Base-by-base conservation (phyloP, 2,113 vertebrate genomes). In the Xiphias gladius region DNA sequence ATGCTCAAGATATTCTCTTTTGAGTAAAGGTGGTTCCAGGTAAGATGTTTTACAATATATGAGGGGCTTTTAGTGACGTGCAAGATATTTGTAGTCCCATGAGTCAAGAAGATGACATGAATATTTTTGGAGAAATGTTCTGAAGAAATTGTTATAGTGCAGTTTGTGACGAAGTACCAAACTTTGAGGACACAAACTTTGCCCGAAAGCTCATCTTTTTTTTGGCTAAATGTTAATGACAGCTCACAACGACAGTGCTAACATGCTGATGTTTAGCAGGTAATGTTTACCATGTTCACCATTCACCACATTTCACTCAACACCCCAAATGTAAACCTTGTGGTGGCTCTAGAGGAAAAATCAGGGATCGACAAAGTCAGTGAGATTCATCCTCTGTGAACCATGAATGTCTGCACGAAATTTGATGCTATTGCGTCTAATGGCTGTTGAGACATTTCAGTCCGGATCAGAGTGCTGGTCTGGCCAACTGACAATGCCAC, bases 1-100 rank as follows among this genome's bases (percentile, higher is more conserved):
- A 83, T 54, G 71, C 63, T 66, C 24, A 6, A 46, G 59, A 80
- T 82, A 30, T 81, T 79, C 79, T 70, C 32, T 48, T 61, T 22
- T 55, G 55, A 24, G 71, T 83, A 85, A 90, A 84, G 75, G 70
- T 73, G 71, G 57, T 61, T 79, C 11, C 54, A 73, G 62, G 77
- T 83, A 32, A 26, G 73, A 76, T 69, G 61, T 52, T 68, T 32
- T 26, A 24, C 35, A 7, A 69, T 48, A 80, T 76, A 77, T 5
- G 5, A 78, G 39, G 9, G 1, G 37, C 26, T 65, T 59, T 66
- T 16, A 67, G 66, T 39, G 55, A 39, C 70, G 28, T n/a, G 48
- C 6, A 73, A 73, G 46, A 69, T 52, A 39, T 28, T 64, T 80
- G 39, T 20, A 24, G 52, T 61, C 83, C 57, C 76, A 59, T 19